These are phyloP conservation scores for Cerastis rubricosa DNA, from an alignment of 2,888 invertebrate genomes.

Conservation along the genomic window DNA sequence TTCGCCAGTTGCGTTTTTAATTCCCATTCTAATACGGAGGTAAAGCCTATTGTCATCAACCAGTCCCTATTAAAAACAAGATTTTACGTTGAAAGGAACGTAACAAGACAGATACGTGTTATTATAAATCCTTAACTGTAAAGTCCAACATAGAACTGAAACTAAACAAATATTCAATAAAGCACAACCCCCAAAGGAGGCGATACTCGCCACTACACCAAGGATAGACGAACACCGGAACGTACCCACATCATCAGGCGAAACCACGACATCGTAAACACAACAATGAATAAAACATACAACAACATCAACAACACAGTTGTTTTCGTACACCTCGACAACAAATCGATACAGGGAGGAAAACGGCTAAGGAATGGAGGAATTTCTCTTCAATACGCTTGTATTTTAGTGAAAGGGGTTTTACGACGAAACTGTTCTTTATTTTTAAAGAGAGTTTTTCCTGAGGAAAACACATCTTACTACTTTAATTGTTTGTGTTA, in stretches of 20 bases:
- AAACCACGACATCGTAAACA: slow-evolving; percentile 20
- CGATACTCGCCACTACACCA: no score
- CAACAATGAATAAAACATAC: slow-evolving; percentile 61
- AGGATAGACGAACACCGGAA: not conserved
- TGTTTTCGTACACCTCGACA: slow-evolving; percentile 31
- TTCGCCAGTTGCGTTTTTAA: not conserved
- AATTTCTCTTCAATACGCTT: slow-evolving; percentile 25
- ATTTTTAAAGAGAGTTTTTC: slow-evolving; percentile 13
- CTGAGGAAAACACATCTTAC: not conserved
- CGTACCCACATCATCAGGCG: slow-evolving; percentile 7
- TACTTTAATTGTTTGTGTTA: slow-evolving; percentile 6
- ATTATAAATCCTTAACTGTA: not conserved
- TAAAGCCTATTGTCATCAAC: not conserved
- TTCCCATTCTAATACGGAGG: not conserved
- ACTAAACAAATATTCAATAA: slow-evolving; percentile 5
- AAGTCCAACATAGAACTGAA: not conserved
- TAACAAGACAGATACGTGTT: not conserved
- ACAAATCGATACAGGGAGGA: slow-evolving; percentile 35
- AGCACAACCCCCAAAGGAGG: not conserved
- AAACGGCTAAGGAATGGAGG: not conserved
- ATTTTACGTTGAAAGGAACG: not conserved
- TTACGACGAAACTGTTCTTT: not conserved
- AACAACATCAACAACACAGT: slow-evolving; percentile 37
- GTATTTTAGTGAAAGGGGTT: slow-evolving; percentile 15
- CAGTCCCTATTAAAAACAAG: not conserved